phyloP scores from a whole-genome alignment of 2,113 vertebrate species.

The Morone saxatilis region DNA sequence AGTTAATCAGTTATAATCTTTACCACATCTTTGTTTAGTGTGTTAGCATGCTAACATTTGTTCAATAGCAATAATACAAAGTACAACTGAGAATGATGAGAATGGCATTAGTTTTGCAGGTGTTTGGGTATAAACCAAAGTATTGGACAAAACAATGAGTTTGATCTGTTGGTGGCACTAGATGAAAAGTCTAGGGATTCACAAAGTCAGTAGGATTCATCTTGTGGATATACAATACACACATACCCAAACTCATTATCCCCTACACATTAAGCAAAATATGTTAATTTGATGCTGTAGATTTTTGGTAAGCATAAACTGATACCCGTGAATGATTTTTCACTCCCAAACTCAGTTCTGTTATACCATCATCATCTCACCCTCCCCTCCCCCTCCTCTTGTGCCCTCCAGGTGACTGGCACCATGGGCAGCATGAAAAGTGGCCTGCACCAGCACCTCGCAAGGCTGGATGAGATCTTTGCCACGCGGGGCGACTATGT shows the following conservation, averaged over 20 bases:
- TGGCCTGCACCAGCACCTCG: conserved; percentile 89
- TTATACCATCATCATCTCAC: neutral
- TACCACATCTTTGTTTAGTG: neutral
- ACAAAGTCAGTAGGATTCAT: neutral
- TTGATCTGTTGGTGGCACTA: no score
- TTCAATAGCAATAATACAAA: no score
- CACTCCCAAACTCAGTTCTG: neutral
- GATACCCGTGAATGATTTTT: neutral
- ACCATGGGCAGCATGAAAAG: conserved; percentile 87
- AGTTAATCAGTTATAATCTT: neutral
- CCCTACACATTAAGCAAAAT: neutral
- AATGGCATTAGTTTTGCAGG: neutral
- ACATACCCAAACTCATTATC: neutral
- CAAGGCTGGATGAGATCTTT: conserved; percentile 90
- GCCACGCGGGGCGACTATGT: conserved; percentile 89
- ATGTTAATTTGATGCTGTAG: neutral
- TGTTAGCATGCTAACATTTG: no score
- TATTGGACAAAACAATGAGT: neutral
- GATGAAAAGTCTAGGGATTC: neutral
- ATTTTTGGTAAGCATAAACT: neutral
- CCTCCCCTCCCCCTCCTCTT: neutral
- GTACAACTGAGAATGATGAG: no score
- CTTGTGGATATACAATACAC: neutral
- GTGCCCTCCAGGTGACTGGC: conserved; percentile 82
- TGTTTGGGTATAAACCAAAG: neutral